phyloP scores from a whole-genome alignment of 2,888 invertebrate genomes.

The Sesia apiformis region DNA sequence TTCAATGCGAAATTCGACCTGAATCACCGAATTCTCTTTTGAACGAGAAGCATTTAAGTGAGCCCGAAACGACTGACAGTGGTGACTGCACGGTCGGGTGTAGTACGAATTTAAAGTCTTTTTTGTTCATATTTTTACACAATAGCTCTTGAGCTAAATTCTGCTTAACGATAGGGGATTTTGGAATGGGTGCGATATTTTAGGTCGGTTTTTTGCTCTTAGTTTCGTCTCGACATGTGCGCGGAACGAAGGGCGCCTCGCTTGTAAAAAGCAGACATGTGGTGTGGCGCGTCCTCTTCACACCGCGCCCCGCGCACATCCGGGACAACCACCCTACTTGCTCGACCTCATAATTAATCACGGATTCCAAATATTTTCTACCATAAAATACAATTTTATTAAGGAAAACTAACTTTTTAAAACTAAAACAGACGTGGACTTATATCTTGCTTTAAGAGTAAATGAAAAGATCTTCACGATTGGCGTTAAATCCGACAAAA shows the following conservation, averaged over 20 bases:
- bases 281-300: constrained; percentile 28
- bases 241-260: constrained; percentile 25
- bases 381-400: too few species aligned
- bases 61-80: not conserved
- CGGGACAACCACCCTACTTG: constrained; percentile 25
- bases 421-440: too few species aligned
- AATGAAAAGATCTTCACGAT: too few species aligned
- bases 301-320: constrained; percentile 21
- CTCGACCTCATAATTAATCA: too few species aligned
- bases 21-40: not conserved
- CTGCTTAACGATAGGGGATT: not conserved
- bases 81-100: too few species aligned
- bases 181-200: not conserved
- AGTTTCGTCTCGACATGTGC: constrained; percentile 25
- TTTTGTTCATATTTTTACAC: too few species aligned
- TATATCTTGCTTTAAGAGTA: too few species aligned
- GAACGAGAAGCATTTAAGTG: not conserved
- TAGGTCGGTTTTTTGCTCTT: not conserved
- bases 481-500: too few species aligned
- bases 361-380: too few species aligned
- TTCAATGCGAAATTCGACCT: not conserved
- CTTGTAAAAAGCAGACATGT: constrained; percentile 38
- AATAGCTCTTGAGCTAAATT: not conserved
- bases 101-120: too few species aligned
- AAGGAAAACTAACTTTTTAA: too few species aligned